Evolutionary conservation across 2,888 invertebrate species (phyloP).

Genomic region (Tiphia femorata): DNA sequence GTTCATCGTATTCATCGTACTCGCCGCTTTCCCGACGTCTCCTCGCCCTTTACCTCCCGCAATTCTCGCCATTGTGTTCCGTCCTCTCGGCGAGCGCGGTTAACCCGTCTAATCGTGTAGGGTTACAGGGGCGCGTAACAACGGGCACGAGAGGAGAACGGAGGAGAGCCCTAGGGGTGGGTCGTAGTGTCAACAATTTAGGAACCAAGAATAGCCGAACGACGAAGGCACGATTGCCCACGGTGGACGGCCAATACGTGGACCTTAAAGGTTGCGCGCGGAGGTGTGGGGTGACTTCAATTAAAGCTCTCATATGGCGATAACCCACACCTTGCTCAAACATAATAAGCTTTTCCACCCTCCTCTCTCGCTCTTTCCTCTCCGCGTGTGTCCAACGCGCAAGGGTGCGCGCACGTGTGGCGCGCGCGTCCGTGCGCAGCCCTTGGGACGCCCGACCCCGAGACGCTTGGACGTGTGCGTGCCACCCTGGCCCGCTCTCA

Average conservation of each 20-base stretch:
- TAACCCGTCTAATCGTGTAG: too few species aligned
- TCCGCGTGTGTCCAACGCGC: too few species aligned
- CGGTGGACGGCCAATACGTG: slow-evolving; percentile 36
- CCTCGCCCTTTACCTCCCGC: too few species aligned
- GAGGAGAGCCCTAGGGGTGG: slow-evolving; percentile 34
- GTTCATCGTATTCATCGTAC: too few species aligned
- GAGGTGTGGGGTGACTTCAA: slow-evolving; percentile 48
- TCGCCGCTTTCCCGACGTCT: too few species aligned
- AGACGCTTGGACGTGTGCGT: too few species aligned
- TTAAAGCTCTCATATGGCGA: slow-evolving; percentile 56
- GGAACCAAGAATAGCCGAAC: slow-evolving; percentile 52
- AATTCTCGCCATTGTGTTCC: too few species aligned
- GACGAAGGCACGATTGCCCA: slow-evolving; percentile 41
- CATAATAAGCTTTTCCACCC: slow-evolving; percentile 53
- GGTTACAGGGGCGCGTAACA: background rate
- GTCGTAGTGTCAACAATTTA: slow-evolving; percentile 58
- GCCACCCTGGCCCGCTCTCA: too few species aligned
- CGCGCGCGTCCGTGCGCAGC: too few species aligned
- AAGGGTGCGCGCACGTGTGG: too few species aligned
- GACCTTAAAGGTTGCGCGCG: slow-evolving; percentile 43
- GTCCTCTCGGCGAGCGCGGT: too few species aligned
- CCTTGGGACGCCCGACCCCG: too few species aligned
- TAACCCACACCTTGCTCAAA: slow-evolving; percentile 60
- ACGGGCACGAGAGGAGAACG: background rate
- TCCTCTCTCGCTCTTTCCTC: slow-evolving; percentile 8